Conservation (phyloP, 2,888 invertebrate genomes). For the Beris morrisii region DNA sequence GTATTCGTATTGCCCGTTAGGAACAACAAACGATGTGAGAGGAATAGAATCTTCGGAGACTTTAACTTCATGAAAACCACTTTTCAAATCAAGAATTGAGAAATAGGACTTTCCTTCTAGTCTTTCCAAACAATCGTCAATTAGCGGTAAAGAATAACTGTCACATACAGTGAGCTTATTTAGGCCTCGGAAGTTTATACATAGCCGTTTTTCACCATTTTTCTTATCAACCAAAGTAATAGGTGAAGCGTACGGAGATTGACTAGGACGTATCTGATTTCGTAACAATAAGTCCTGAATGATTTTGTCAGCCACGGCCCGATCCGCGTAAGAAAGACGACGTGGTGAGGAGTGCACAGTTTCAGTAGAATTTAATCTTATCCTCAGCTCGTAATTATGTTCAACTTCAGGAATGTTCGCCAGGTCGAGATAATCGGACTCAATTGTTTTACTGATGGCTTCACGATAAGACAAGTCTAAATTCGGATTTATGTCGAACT, state of each 20-base stretch:
- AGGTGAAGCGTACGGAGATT: constrained; percentile 39
- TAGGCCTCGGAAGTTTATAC: constrained; percentile 38
- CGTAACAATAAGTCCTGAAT: too few species aligned
- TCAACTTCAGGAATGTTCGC: too few species aligned
- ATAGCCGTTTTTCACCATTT: constrained; percentile 37
- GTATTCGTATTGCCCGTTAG: too few species aligned
- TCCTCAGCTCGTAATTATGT: too few species aligned
- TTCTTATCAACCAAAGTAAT: constrained; percentile 40
- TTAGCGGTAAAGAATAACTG: constrained; percentile 2
- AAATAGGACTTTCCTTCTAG: constrained; percentile 40
- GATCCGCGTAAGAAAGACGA: too few species aligned
- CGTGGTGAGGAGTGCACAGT: too few species aligned
- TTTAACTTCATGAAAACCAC: constrained; percentile 41
- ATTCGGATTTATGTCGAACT: too few species aligned
- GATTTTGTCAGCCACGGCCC: too few species aligned
- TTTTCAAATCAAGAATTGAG: constrained; percentile 39
- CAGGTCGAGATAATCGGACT: too few species aligned
- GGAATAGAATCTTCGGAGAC: constrained; percentile 38
- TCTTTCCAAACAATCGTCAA: constrained; percentile 34
- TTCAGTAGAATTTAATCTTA: too few species aligned
- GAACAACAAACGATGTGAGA: constrained; percentile 32
- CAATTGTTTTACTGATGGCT: too few species aligned
- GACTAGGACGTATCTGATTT: constrained; percentile 34
- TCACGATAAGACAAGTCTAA: too few species aligned
- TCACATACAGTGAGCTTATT: constrained; percentile 36